phyloP scores from a whole-genome alignment of 2,888 invertebrate species.

The Netelia fuscicornis region DNA sequence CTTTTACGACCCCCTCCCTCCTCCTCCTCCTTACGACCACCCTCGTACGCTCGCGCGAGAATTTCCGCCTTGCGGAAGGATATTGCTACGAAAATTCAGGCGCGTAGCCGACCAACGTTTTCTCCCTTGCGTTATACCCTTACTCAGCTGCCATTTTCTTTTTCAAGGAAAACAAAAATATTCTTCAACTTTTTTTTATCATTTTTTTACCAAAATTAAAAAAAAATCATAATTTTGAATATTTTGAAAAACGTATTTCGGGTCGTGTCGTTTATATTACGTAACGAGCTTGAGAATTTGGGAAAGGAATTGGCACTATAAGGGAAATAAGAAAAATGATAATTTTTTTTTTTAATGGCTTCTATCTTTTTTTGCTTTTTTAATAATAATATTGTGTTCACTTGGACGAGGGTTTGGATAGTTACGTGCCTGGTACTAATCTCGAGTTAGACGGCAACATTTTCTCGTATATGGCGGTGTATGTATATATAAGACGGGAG shows the following conservation, averaged over 20 bases:
- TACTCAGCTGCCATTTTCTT: not conserved
- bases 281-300: no score
- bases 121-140: not conserved
- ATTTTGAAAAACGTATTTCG: not conserved
- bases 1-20: conserved; percentile 15
- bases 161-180: not conserved
- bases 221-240: not conserved
- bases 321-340: not conserved
- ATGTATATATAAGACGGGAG: conserved; percentile 68
- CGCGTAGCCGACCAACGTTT: conserved; percentile 70
- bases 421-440: conserved; percentile 79
- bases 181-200: not conserved
- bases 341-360: conserved; percentile 5
- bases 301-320: no score
- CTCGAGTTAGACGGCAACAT: conserved; percentile 80
- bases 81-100: conserved; percentile 72
- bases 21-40: conserved; percentile 44
- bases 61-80: conserved; percentile 75
- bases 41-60: conserved; percentile 70
- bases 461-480: conserved; percentile 74
- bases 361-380: not conserved
- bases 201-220: not conserved
- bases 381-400: not conserved
- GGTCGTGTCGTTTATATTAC: no score
- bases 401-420: conserved; percentile 34